Base-by-base conservation (phyloP, 2,113 vertebrate species). In the Ceyx margarethae region DNA sequence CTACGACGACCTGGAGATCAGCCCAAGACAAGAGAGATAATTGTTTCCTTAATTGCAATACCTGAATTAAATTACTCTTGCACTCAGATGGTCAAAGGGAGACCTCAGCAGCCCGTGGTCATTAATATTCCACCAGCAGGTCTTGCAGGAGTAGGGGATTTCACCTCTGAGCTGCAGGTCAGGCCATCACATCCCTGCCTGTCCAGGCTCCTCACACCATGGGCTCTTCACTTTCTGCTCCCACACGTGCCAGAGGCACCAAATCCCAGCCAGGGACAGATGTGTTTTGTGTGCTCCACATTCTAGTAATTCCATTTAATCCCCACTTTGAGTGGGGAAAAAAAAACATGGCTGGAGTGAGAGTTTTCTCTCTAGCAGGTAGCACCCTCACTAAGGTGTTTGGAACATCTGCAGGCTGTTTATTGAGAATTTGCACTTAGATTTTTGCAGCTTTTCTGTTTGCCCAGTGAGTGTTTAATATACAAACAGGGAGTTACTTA, bases 31-130 rank as follows among this genome's bases (percentile, higher is more conserved):
- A 2, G 81, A 26, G 65, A 84, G 73, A 77, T 73, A 95, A 97
- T 96, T 94, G 88, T 95, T 94, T 81, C 96, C 85, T 71, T 95
- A 93, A 93, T 93, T 91, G 86, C 67, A 5, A 64, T 21, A 35
- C 85, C 82, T 54, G 91, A 79, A 95, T 94, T 86, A 29, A 95
- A 96, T 95, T 61, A 50, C 46, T 46, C 23, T 28, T 51, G 81
- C 91, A 33, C 72, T n/a, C 48, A 53, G 80, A 28, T 6, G 60
- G 60, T 8, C 11, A 68, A 61, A 18, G 0, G 5, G 66, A 62
- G 86, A 65, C 65, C 61, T 14, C 26, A 18, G 61, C 89, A 66
- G 93, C 60, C 79, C 2, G 3, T 7, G 43, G 16, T 13, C 88
- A 69, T 71, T 65, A 57, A 6, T 3, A 22, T 26, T 45, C 75